These are phyloP conservation scores for Chydorus sphaericus DNA, from an alignment of 2,888 invertebrate genomes.

Conservation along the genomic window DNA sequence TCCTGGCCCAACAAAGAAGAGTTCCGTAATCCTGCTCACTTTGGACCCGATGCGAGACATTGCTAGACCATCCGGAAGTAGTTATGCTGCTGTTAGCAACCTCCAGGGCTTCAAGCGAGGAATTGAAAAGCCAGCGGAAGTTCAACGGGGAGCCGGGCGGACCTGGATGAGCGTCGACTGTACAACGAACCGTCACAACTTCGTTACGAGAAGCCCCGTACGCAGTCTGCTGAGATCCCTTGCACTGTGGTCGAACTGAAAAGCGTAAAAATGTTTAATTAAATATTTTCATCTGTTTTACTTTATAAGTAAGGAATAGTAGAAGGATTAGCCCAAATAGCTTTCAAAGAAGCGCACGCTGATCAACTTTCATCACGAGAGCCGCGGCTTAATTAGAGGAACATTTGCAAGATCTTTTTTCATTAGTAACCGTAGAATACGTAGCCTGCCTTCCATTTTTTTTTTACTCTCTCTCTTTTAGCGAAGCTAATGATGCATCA, in stretches of 20 bases:
- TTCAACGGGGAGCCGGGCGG: constrained; percentile 39
- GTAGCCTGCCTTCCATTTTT: too few relatives aligned
- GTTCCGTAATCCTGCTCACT: constrained; percentile 47
- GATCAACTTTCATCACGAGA: too few relatives aligned
- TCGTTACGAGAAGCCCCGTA: constrained; percentile 60
- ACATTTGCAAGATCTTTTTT: too few relatives aligned
- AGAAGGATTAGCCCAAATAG: too few relatives aligned
- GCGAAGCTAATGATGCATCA: too few relatives aligned
- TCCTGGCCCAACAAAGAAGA: constrained; percentile 58
- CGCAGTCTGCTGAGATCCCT: constrained; percentile 47
- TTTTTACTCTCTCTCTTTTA: too few relatives aligned
- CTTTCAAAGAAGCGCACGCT: too few relatives aligned
- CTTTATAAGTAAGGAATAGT: too few relatives aligned
- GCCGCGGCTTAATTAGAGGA: too few relatives aligned
- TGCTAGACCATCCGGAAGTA: constrained; percentile 45
- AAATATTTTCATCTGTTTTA: too few relatives aligned
- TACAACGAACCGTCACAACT: constrained; percentile 49
- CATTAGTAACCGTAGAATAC: too few relatives aligned
- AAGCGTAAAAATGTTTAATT: too few relatives aligned
- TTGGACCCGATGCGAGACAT: constrained; percentile 53
- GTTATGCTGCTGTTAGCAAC: constrained; percentile 45
- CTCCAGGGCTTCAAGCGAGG: constrained; percentile 51
- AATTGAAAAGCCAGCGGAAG: constrained; percentile 64
- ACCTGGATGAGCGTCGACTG: constrained; percentile 53
- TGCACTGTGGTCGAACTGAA: constrained; percentile 55